phyloP scores from a whole-genome alignment of 2,888 invertebrate species.

The Pandemis cinnamomeana region DNA sequence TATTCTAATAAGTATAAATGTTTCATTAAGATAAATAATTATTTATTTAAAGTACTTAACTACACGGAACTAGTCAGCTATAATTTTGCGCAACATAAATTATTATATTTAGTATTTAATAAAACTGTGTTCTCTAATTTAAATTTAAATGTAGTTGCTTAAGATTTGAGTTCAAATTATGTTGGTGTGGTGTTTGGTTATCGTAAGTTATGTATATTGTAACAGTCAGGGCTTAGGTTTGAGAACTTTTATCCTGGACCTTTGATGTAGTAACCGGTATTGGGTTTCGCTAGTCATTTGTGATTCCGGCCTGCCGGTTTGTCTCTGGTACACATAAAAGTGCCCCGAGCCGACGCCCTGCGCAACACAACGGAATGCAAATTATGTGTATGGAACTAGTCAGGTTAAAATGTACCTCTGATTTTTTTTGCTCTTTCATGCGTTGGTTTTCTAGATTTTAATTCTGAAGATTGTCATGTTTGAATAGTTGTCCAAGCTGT shows the following conservation, averaged over 20 bases:
- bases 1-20: conserved; percentile 80
- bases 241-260: conserved; percentile 2
- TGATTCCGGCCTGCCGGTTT: not conserved
- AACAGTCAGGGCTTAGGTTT: conserved; percentile 23
- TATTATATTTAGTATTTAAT: conserved; percentile 72
- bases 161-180: conserved; percentile 80
- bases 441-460: conserved; percentile 41
- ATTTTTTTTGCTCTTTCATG: conserved; percentile 41
- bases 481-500: conserved; percentile 24
- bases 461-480: conserved; percentile 24
- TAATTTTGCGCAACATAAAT: conserved; percentile 84
- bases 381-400: conserved; percentile 80
- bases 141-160: conserved; percentile 67
- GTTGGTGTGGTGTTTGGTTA: conserved; percentile 83
- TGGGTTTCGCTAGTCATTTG: conserved; percentile 1
- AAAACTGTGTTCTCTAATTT: conserved; percentile 82
- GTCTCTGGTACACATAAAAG: conserved; percentile 16
- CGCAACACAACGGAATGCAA: conserved; percentile 59
- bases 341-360: conserved; percentile 1
- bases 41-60: conserved; percentile 85
- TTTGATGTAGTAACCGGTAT: not conserved
- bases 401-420: conserved; percentile 73
- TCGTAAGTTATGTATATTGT: conserved; percentile 59
- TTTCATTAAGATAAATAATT: conserved; percentile 79
- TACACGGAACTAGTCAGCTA: conserved; percentile 85